Evolutionary conservation across 2,113 vertebrate species (phyloP).

Genomic region (Emydocephalus ijimae): DNA sequence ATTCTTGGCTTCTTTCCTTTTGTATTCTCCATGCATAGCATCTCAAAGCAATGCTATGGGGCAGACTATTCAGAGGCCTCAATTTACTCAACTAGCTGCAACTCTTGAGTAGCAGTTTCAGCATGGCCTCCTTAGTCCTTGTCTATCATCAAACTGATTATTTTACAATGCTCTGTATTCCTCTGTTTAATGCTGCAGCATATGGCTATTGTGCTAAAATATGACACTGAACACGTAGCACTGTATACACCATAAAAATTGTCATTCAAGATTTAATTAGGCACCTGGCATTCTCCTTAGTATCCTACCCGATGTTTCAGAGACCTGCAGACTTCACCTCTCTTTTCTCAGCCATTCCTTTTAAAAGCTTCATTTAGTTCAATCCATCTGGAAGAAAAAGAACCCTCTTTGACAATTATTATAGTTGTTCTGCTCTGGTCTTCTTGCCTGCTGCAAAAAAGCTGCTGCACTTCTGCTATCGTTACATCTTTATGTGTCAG

Average conservation of each 20-base stretch:
- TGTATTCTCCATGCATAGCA: background rate
- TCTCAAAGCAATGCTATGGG: background rate
- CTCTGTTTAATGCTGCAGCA: background rate
- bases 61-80: background rate
- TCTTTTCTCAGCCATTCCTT: background rate
- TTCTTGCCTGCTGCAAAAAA: background rate
- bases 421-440: background rate
- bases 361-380: slow-evolving; percentile 1
- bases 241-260: background rate
- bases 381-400: background rate
- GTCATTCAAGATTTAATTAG: background rate
- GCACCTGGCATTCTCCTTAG: background rate
- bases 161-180: background rate
- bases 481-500: background rate
- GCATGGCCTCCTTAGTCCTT: background rate
- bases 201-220: background rate
- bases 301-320: background rate
- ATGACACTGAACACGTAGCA: background rate
- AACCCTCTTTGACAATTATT: background rate
- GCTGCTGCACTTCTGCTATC: background rate
- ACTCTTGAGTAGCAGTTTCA: background rate
- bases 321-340: background rate
- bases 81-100: background rate
- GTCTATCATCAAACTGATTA: background rate
- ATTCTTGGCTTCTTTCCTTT: background rate